Percentiles rank a stretch among this genome's conserved stretches.
Evolutionary conservation across 2,797 vertebrate species (phyloP).

Genomic region (Merluccius polli): DNA sequence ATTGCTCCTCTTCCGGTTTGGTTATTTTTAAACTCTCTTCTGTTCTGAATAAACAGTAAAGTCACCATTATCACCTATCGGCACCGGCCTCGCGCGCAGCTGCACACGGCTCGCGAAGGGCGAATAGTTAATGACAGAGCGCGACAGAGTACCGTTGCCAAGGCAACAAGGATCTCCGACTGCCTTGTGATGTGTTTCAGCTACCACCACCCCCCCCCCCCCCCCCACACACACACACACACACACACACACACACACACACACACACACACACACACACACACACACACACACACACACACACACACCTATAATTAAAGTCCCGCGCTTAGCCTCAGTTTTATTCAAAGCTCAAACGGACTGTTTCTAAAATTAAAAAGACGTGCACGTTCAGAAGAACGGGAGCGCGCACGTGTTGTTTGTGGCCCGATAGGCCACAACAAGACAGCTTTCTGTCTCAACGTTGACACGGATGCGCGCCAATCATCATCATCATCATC

Average conservation of each 20-base stretch:
- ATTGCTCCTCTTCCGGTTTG: not conserved
- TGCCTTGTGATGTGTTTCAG: constrained; percentile 4
- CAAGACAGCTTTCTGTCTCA: not conserved
- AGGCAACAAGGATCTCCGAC: constrained; percentile 6
- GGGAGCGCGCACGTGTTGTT: not conserved
- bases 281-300: too few species aligned
- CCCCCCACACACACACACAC: not conserved
- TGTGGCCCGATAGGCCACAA: not conserved
- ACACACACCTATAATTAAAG: constrained; percentile 7
- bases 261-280: too few species aligned
- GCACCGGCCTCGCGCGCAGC: not conserved
- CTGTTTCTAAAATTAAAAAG: constrained; percentile 3
- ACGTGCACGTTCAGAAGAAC: not conserved
- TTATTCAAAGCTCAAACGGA: not conserved
- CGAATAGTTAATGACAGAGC: constrained; percentile 2
- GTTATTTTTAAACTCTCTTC: not conserved
- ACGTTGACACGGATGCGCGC: not conserved
- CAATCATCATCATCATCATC: too few species aligned
- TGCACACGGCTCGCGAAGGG: not conserved
- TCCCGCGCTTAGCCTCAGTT: not conserved
- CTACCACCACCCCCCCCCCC: not conserved
- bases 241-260: too few species aligned
- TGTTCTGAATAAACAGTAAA: not conserved
- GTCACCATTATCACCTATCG: not conserved
- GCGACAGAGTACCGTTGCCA: not conserved